Conservation (phyloP, 2,797 vertebrate species). For the Thripadectes ignobilis region DNA sequence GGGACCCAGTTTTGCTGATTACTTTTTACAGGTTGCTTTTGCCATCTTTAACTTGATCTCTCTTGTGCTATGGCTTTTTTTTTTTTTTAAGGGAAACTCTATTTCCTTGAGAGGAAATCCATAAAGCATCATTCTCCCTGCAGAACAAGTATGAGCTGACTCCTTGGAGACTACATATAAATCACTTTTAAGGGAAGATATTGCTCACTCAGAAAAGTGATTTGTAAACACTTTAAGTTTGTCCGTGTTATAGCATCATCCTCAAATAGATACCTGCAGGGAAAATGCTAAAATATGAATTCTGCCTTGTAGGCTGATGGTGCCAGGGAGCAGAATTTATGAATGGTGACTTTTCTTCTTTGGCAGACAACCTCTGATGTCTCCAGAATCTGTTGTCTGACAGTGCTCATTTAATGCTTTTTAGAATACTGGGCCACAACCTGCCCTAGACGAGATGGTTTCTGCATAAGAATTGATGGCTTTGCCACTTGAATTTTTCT, state of each 20-base stretch:
- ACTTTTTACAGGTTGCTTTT: not conserved
- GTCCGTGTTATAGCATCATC: not conserved
- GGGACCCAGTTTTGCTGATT: not conserved
- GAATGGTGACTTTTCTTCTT: not conserved
- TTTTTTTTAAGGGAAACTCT: not conserved
- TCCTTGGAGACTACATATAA: not conserved
- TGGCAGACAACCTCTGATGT: not conserved
- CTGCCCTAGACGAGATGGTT: not conserved
- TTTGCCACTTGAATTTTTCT: not conserved
- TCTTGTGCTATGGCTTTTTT: not conserved
- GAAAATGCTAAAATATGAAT: not conserved
- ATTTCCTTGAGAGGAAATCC: constrained; percentile 6
- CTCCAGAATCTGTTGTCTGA: not conserved
- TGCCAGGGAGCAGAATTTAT: not conserved
- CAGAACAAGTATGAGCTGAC: not conserved
- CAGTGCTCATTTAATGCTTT: not conserved
- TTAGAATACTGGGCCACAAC: not conserved
- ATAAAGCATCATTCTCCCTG: not conserved
- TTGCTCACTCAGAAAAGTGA: not conserved
- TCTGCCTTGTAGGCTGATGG: not conserved
- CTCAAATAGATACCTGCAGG: not conserved
- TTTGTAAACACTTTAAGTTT: constrained; percentile 3
- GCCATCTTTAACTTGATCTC: not conserved
- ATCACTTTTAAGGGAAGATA: not conserved
- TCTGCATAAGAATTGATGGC: not conserved